Evolutionary conservation across 2,888 invertebrate species (phyloP).

Genomic region (Mechanitis mazaeus): DNA sequence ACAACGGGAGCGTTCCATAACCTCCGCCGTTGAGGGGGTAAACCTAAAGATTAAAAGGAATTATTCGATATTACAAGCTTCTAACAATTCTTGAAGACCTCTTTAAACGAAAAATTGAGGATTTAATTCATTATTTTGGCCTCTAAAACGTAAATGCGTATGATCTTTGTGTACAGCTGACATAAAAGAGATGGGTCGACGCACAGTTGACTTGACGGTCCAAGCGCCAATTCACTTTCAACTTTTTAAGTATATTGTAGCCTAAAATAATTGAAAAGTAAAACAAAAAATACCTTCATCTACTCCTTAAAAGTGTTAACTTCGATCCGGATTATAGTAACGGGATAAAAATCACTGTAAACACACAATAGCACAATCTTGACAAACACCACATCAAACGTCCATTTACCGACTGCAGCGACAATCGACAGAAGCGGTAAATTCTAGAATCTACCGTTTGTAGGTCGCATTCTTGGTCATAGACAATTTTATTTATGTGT

Average conservation of each 20-base stretch:
- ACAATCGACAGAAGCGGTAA: constrained; percentile 56
- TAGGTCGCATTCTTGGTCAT: constrained; percentile 40
- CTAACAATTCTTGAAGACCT: constrained; percentile 35
- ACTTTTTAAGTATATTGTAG: constrained; percentile 30
- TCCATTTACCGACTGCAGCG: constrained; percentile 81
- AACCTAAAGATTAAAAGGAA: constrained; percentile 60
- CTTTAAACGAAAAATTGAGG: constrained; percentile 44
- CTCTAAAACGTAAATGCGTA: constrained; percentile 65
- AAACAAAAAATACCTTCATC: constrained; percentile 77
- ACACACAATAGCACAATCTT: constrained; percentile 80
- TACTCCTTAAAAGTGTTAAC: constrained; percentile 77
- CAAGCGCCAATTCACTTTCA: constrained; percentile 60
- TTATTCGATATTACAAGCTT: constrained; percentile 40
- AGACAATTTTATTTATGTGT: constrained; percentile 37
- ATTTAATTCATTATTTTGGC: constrained; percentile 68
- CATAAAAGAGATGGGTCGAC: constrained; percentile 68
- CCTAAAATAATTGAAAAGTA: constrained; percentile 37
- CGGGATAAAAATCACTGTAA: constrained; percentile 76
- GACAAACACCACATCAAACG: constrained; percentile 80
- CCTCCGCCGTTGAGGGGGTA: constrained; percentile 63
- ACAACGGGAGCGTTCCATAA: constrained; percentile 67
- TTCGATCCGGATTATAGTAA: constrained; percentile 67
- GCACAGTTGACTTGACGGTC: constrained; percentile 50
- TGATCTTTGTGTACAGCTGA: constrained; percentile 75
- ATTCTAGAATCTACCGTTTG: constrained; percentile 55